A percentile compares a stretch with the other conserved stretches of the same genome.
Conservation (phyloP, 1,140 invertebrate species). For the Zelostemma sp. region DNA sequence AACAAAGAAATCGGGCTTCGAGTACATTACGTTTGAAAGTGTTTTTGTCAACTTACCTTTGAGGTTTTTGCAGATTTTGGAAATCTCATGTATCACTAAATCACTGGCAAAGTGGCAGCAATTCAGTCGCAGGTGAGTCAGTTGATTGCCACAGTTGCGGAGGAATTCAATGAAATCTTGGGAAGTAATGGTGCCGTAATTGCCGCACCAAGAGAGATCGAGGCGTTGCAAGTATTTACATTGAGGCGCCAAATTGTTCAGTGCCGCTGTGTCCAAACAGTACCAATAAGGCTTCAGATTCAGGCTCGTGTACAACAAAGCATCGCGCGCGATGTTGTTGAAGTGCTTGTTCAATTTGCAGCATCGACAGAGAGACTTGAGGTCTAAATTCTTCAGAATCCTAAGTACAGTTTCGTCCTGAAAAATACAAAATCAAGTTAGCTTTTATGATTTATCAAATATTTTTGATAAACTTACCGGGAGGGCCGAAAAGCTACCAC, state of each 20-base stretch:
- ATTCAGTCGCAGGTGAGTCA: slow-evolving; percentile 80
- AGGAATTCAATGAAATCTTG: slow-evolving; percentile 77
- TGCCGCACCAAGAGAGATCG: slow-evolving; percentile 91
- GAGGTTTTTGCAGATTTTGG: slow-evolving; percentile 76
- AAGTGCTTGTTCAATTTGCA: slow-evolving; percentile 83
- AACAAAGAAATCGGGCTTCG: slow-evolving; percentile 55
- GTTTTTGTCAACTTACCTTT: slow-evolving; percentile 79
- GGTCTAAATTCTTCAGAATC: slow-evolving; percentile 79
- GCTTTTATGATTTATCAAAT: neutral
- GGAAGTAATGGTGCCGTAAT: slow-evolving; percentile 74
- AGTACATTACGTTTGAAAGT: too few species aligned
- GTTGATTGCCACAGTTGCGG: slow-evolving; percentile 73
- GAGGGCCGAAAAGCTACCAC: slow-evolving; percentile 62
- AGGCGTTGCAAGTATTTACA: slow-evolving; percentile 81
- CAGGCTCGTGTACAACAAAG: slow-evolving; percentile 82
- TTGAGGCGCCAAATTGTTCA: slow-evolving; percentile 70
- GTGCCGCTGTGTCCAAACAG: slow-evolving; percentile 72
- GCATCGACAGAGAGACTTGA: slow-evolving; percentile 81
- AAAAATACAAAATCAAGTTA: slow-evolving; percentile 48
- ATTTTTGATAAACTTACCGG: slow-evolving; percentile 57
- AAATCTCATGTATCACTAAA: slow-evolving; percentile 73
- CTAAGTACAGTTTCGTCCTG: slow-evolving; percentile 80
- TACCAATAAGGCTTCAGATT: slow-evolving; percentile 83
- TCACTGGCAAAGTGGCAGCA: slow-evolving; percentile 83
- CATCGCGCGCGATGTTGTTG: slow-evolving; percentile 80